Evolutionary conservation across 2,888 invertebrate genomes (phyloP), one percentile per base, ranked within the genome.

Genomic region (Chalcis sispes): DNA sequence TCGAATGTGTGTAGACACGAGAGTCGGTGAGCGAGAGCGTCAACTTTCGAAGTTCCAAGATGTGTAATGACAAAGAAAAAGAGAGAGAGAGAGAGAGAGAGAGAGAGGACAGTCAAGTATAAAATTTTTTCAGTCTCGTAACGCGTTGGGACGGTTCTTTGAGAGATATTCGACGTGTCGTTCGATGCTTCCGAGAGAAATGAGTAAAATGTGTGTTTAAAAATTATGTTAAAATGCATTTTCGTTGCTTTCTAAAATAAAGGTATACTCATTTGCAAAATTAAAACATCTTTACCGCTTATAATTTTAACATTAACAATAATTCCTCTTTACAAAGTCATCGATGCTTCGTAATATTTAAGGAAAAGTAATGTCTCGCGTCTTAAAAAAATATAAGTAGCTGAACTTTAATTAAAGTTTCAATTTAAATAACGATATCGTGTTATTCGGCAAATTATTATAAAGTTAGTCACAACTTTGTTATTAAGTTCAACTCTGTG

Each of bases 111-210:
- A 46, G 42, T 46, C 61, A 27, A 25, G 42, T 27, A 27, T 61
- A 25, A 42, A 61, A 36, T 2, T 66, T 66, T 66, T 66, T 40
- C 25, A 4, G 27, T 15, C n/a, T n/a, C n/a, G n/a, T n/a, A n/a
- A n/a, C n/a, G n/a, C n/a, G n/a, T n/a, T n/a, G n/a, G n/a, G n/a
- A n/a, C n/a, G n/a, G n/a, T n/a, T n/a, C n/a, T n/a, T n/a, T n/a
- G n/a, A n/a, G n/a, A n/a, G n/a, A n/a, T n/a, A n/a, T n/a, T n/a
- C n/a, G n/a, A n/a, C n/a, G n/a, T n/a, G n/a, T n/a, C n/a, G n/a
- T n/a, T n/a, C n/a, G n/a, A n/a, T n/a, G n/a, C n/a, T n/a, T n/a
- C n/a, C n/a, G n/a, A n/a, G n/a, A n/a, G n/a, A n/a, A n/a, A n/a
- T n/a, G n/a, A n/a, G n/a, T n/a, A n/a, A n/a, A n/a, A n/a, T n/a